Base-by-base conservation (phyloP, 2,888 invertebrate species). In the Seira musarum region DNA sequence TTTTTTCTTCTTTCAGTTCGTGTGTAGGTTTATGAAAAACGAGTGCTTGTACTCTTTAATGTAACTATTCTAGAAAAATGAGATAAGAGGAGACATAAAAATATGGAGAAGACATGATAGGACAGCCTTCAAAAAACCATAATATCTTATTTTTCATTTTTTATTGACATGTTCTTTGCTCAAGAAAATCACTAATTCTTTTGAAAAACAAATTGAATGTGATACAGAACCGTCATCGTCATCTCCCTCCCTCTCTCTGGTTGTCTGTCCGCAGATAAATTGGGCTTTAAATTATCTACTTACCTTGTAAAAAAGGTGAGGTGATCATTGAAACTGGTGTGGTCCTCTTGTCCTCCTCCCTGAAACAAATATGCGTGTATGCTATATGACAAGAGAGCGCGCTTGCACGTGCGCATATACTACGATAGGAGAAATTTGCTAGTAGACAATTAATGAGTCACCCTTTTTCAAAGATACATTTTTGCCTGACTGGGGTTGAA, bases 291-390 rank as follows among this genome's bases (percentile, higher is more conserved):
- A 60, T 60, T 60, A 60, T 60, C 60, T 60, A 19, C 21, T 60
- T 60, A 60, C 60, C 60, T 60, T 60, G 60, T 22, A 60, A 60
- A 60, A 53, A 60, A 60, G 60, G 60, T 60, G 60, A 60, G 60
- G 60, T 60, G 60, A 60, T 8, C 22, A 60, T 60, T 21, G n/a
- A 2, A 49, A 8, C 49, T 49, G 49, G 49, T 49, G 49, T 49
- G 49, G 49, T n/a, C 49, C 49, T 49, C 30, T 8, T 30, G 30
- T 30, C 30, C 30, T 30, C 30, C 30, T 30, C 30, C 30, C 30
- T 30, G 30, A 30, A 30, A 30, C 2, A 30, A 30, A 30, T 49
- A n/a, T n/a, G n/a, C n/a, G n/a, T n/a, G n/a, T 49, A 13, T 49
- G 49, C 49, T 49, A 49, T 49, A 49, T 13, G 49, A 49, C 49